Percentiles rank a stretch among this genome's conserved stretches.
phyloP scores from a whole-genome alignment of 37 sponge, comb jelly and placozoan species.

The Sycon ciliatum region DNA sequence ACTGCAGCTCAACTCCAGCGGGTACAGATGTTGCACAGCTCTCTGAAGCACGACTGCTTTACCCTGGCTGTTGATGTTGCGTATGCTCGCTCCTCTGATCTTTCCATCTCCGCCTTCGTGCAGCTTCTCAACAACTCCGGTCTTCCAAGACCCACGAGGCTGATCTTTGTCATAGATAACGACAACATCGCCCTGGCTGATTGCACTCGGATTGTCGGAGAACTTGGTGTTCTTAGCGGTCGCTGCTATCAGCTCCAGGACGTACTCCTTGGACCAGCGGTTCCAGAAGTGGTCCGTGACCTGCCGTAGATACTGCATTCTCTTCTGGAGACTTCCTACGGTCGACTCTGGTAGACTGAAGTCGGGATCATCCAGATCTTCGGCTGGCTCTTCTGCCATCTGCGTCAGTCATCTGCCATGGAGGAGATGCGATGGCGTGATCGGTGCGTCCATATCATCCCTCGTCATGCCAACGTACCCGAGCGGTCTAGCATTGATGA shows the following conservation, averaged over 20 bases:
- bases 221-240: background rate
- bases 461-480: constrained; percentile 1
- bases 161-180: constrained; percentile 31
- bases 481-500: constrained; percentile 33
- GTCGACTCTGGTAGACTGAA: constrained; percentile 26
- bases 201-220: background rate
- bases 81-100: constrained; percentile 30
- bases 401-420: constrained; percentile 37
- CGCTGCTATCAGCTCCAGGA: constrained; percentile 30
- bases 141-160: constrained; percentile 31
- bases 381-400: constrained; percentile 31
- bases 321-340: constrained; percentile 13
- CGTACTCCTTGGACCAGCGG: constrained; percentile 34
- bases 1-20: constrained; percentile 31
- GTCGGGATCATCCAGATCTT: constrained; percentile 23
- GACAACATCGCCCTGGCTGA: constrained; percentile 11
- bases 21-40: constrained; percentile 23
- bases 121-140: constrained; percentile 12
- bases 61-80: background rate
- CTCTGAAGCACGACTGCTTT: constrained; percentile 2
- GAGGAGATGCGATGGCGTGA: constrained; percentile 36
- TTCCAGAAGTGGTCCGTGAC: constrained; percentile 41
- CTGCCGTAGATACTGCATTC: constrained; percentile 31
- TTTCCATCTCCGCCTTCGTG: constrained; percentile 25
- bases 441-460: constrained; percentile 33